A percentile compares a stretch with the other conserved stretches of the same genome.
These are phyloP conservation scores for Sesia bembeciformis DNA, from an alignment of 2,888 invertebrate species.

Conservation along the genomic window DNA sequence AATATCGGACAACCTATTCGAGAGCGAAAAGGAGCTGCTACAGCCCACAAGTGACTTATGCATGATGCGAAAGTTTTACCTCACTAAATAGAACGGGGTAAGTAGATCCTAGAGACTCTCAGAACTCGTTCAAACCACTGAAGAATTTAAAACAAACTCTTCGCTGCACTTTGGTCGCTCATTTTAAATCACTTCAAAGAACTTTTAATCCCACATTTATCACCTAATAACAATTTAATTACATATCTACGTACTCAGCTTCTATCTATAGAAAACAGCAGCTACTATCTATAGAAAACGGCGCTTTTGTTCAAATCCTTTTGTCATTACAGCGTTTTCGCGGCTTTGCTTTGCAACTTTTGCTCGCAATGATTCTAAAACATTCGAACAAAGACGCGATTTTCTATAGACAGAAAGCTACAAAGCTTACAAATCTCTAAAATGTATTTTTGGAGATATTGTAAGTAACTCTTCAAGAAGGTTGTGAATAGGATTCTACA, in stretches of 20 bases:
- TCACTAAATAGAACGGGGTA: not conserved
- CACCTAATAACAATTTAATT: too few species aligned
- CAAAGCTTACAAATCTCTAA: too few species aligned
- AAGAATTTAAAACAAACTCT: not conserved
- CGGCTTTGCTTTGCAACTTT: not conserved
- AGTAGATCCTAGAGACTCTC: not conserved
- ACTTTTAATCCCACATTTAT: too few species aligned
- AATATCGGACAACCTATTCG: too few species aligned
- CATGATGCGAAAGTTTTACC: not conserved
- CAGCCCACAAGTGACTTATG: not conserved
- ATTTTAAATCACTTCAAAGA: too few species aligned
- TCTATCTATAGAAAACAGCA: not conserved
- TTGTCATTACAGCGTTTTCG: not conserved
- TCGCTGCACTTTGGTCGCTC: too few species aligned
- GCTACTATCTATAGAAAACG: not conserved
- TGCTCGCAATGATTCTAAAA: not conserved
- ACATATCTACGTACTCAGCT: too few species aligned
- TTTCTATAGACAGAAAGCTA: not conserved
- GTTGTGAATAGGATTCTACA: too few species aligned
- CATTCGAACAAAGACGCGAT: not conserved
- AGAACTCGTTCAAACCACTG: not conserved
- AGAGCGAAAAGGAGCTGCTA: not conserved
- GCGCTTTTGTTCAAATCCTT: not conserved
- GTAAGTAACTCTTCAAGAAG: too few species aligned
- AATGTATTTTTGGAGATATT: too few species aligned